phyloP scores from a whole-genome alignment of 2,888 invertebrate genomes.

The Callosobruchus maculatus region DNA sequence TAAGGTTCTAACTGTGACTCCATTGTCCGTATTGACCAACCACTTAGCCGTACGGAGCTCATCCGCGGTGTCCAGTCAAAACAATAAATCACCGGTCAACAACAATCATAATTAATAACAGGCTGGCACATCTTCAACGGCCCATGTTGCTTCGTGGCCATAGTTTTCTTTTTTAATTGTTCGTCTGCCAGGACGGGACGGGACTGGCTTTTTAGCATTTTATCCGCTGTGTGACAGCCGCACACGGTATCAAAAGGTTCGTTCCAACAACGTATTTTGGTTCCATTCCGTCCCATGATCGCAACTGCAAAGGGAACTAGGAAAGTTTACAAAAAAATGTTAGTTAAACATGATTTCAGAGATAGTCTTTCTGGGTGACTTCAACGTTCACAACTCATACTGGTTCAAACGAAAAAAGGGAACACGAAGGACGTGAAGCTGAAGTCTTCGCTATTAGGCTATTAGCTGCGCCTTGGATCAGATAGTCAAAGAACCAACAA shows the following conservation, averaged over 20 bases:
- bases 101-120: neutral
- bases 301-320: too few relatives aligned
- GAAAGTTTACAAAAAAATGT: too few relatives aligned
- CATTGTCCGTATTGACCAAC: neutral
- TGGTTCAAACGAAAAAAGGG: too few relatives aligned
- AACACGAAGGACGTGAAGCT: too few relatives aligned
- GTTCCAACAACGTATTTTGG: too few relatives aligned
- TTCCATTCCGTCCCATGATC: too few relatives aligned
- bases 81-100: neutral
- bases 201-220: neutral
- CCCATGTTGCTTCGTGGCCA: neutral
- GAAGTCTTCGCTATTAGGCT: too few relatives aligned
- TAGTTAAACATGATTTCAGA: too few relatives aligned
- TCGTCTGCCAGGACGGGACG: neutral
- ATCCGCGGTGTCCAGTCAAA: neutral
- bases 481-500: too few relatives aligned
- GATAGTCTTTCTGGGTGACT: too few relatives aligned
- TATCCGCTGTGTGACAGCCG: neutral
- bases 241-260: neutral
- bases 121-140: neutral
- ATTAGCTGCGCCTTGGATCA: too few relatives aligned
- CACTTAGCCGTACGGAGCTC: neutral
- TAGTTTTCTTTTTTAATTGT: neutral
- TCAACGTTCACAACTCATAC: too few relatives aligned
- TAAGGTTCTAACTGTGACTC: neutral